Evolutionary conservation across 1,140 invertebrate species (phyloP).

Genomic region (Araneus ventricosus): DNA sequence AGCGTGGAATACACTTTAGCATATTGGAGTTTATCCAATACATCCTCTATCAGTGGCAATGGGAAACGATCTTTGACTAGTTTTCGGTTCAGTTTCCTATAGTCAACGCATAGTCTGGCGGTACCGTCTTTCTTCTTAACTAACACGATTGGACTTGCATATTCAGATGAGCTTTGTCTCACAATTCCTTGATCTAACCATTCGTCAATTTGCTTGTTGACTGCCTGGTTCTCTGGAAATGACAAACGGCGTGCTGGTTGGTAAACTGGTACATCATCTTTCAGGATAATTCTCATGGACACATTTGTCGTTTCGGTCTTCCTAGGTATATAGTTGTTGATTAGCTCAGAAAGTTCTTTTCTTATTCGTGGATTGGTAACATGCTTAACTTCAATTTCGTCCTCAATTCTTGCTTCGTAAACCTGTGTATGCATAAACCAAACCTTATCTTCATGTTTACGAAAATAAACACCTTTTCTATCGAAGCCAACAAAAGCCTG

Average conservation of each 20-base stretch:
- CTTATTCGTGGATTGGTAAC: background rate
- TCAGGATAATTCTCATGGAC: background rate
- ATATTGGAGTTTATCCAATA: background rate
- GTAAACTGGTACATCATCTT: background rate
- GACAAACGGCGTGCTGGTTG: background rate
- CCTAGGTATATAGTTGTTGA: background rate
- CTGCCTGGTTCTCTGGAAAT: background rate
- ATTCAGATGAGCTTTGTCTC: background rate
- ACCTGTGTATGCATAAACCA: background rate
- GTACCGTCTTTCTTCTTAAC: background rate
- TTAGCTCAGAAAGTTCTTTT: background rate
- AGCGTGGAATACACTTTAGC: slow-evolving; percentile 60
- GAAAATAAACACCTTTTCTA: background rate
- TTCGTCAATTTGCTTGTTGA: background rate
- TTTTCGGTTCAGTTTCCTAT: background rate
- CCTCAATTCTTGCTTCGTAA: background rate
- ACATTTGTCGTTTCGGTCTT: background rate
- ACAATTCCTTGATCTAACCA: background rate
- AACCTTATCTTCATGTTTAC: background rate
- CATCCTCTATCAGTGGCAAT: background rate
- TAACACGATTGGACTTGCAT: background rate
- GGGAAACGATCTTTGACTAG: background rate
- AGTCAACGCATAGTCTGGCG: background rate
- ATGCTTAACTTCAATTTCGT: background rate
- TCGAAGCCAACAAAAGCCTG: background rate